Evolutionary conservation across 1,140 invertebrate genomes (phyloP).

Genomic region (Steinernema khuongi): DNA sequence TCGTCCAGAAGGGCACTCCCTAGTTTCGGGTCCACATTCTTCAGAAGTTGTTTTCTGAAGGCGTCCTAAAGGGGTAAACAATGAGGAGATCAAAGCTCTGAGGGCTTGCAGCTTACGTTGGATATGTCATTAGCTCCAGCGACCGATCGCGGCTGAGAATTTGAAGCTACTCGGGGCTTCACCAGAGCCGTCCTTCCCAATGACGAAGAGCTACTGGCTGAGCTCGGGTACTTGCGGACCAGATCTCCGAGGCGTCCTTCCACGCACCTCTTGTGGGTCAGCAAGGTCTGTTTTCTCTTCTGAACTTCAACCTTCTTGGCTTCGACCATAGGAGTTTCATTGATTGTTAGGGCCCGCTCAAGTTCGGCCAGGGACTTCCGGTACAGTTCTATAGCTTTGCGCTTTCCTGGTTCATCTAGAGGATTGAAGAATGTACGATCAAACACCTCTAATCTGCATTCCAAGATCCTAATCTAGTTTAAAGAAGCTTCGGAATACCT

Average conservation of each 20-base stretch:
- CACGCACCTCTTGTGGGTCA: neutral
- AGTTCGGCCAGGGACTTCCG: neutral
- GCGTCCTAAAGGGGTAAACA: neutral
- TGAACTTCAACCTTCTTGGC: neutral
- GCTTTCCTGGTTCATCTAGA: neutral
- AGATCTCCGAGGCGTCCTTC: neutral
- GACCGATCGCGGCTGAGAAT: too few species aligned
- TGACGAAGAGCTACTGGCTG: too few species aligned
- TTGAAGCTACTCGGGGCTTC: too few species aligned
- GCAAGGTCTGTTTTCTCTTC: neutral
- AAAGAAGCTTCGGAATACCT: too few species aligned
- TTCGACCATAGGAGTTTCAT: neutral
- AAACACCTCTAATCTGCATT: neutral
- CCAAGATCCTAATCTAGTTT: neutral
- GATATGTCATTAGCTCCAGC: too few species aligned
- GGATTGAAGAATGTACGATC: neutral
- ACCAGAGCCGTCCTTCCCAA: too few species aligned
- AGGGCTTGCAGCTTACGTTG: too few species aligned
- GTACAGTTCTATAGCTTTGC: neutral
- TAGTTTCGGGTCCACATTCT: conserved; percentile 8
- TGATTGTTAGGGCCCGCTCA: neutral
- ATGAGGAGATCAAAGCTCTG: too few species aligned
- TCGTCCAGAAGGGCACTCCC: conserved; percentile 11
- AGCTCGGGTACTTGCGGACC: neutral
- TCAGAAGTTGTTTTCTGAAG: neutral